Base-by-base conservation (phyloP, 2,888 invertebrate species). In the Operophtera brumata region DNA sequence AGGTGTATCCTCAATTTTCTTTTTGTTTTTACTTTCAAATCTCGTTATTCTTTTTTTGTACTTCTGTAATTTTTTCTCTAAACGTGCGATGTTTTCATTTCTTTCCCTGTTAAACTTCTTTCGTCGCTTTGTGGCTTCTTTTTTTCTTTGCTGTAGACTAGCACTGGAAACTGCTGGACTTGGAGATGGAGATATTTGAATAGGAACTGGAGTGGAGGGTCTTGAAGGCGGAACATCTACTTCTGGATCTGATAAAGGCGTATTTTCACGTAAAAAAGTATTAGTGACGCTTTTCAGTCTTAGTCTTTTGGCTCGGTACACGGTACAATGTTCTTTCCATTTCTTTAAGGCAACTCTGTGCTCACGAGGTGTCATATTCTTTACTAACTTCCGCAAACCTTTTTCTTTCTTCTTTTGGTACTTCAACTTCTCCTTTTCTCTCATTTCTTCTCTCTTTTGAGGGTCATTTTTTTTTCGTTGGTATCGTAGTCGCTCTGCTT, bases 361-460 rank as follows among this genome's bases (percentile, higher is more conserved):
- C n/a, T 46, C 46, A 25, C 46, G 25, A 8, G 37, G 30, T 11
- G 37, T 46, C 47, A 39, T 47, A 32, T 40, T 30, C 32, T 40
- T 20, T 7, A 47, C 47, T 9, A 9, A 8, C 32, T 47, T 47
- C 13, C 28, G 37, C 8, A 13, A 32, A 13, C 40, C 39, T 11
- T 47, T 47, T 39, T 47, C 47, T 32, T 47, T 40, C 32, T 47
- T 47, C 30, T 39, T 47, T 32, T 20, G 32, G 28, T 47, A 47
- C 12, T 47, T 40, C 11, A 13, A 5, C n/a, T 14, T 25, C 39
- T 47, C 47, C 30, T 40, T 47, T 39, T 37, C 37, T 12, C 28
- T 46, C 11, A 37, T 25, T 13, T 37, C 12, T 11, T 37, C 37
- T 13, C 26, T 37, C 25, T 37, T 46, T 13, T 26, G 12, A 10